Base-by-base conservation (phyloP, 2,113 vertebrate genomes). In the Ornithorhynchus anatinus region DNA sequence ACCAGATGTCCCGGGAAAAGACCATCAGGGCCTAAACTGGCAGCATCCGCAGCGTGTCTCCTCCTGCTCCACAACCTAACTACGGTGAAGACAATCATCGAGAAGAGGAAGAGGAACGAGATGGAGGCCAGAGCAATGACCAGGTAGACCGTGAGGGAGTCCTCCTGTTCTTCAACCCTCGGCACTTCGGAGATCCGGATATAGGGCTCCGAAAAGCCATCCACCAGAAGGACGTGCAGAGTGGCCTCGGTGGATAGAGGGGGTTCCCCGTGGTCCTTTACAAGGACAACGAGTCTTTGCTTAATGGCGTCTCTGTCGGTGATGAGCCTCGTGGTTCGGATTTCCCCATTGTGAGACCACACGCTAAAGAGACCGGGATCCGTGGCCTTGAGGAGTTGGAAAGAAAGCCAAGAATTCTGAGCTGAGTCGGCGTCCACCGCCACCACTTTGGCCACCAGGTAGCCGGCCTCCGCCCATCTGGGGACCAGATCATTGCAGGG, bases 371-470 rank as follows among this genome's bases (percentile, higher is more conserved):
- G 73, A 23, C 72, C 65, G 48, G 57, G 22, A 58, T 90, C 86
- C 33, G 84, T 60, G 19, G 62, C 38, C 53, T 84, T 81, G 47
- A 87, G 63, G 9, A 88, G 68, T 69, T 88, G 82, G 69, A 84
- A 90, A 31, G 88, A 88, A 51, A 89, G 82, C 80, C 88, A 88
- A 79, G 87, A 80, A 81, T 89, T 93, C 69, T 89, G 92, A 82
- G 89, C 90, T 84, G 92, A 94, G 85, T 92, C 90, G 83, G 89
- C 90, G 90, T 91, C 91, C 58, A 91, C 88, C 81, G 91, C 89
- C 77, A 93, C 88, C 56, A 93, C 86, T 64, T 90, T 90, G 59
- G 85, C 87, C 27, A 88, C 86, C 47, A 94, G 63, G 61, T 91
- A 89, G n/a, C 91, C 89, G 57, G 71, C 79, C 4, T 92, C 91